Evolutionary conservation across 2,113 vertebrate species (phyloP).

Genomic region (Oriolus oriolus): DNA sequence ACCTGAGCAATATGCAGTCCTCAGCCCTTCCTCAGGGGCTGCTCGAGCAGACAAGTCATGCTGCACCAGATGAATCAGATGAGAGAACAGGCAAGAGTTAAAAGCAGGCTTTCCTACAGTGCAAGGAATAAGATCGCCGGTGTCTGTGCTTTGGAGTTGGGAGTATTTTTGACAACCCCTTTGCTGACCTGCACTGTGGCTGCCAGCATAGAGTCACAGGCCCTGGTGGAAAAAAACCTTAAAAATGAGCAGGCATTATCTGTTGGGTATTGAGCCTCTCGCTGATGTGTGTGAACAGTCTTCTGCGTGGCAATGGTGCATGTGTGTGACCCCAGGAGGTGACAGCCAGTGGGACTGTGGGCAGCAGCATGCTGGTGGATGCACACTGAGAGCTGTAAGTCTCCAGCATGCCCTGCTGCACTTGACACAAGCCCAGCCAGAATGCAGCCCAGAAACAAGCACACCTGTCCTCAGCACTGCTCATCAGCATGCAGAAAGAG

Average conservation of each 20-base stretch:
- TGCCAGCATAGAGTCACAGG: background rate
- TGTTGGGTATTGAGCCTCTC: background rate
- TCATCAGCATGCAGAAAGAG: background rate
- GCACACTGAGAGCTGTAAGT: background rate
- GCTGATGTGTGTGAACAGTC: background rate
- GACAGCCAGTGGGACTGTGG: background rate
- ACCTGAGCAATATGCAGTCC: background rate
- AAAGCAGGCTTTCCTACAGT: background rate
- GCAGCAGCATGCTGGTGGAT: background rate
- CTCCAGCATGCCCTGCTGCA: background rate
- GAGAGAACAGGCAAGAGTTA: background rate
- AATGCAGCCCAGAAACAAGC: background rate
- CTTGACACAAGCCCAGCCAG: background rate
- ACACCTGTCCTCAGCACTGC: background rate
- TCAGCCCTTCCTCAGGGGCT: background rate
- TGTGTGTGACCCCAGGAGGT: accelerated
- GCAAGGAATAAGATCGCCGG: background rate
- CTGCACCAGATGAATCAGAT: background rate
- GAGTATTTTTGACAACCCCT: background rate
- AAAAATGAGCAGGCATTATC: background rate
- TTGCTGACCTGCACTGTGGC: background rate
- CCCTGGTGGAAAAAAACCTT: background rate
- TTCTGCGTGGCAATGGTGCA: accelerated
- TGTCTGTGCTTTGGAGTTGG: background rate
- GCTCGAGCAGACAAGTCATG: background rate